phyloP scores from a whole-genome alignment of 2,797 vertebrate species.

The Thripadectes ignobilis region DNA sequence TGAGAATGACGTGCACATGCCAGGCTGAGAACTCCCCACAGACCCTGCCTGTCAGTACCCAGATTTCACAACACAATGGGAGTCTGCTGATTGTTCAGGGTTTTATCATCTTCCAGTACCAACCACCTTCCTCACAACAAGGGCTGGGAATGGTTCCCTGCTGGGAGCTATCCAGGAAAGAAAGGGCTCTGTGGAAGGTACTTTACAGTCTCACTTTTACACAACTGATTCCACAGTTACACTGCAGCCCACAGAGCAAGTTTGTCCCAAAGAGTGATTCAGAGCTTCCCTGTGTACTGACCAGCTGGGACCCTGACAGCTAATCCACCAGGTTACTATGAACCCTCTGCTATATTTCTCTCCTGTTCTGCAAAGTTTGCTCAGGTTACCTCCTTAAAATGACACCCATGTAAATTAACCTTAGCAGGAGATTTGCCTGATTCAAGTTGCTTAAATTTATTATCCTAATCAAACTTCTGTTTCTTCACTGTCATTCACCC shows the following conservation, averaged over 20 bases:
- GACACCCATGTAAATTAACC: not conserved
- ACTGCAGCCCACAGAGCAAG: accelerated
- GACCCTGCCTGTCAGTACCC: not conserved
- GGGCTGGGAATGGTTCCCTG: not conserved
- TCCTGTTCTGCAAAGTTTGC: not conserved
- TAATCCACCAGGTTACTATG: not conserved
- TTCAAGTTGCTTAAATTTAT: not conserved
- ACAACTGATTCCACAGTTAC: not conserved
- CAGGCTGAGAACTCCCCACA: not conserved
- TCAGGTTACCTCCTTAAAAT: not conserved
- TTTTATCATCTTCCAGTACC: not conserved
- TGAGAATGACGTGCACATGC: not conserved
- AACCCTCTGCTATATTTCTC: not conserved
- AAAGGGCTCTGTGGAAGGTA: not conserved
- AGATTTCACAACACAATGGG: not conserved
- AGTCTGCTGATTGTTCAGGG: not conserved
- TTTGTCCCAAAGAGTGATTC: not conserved
- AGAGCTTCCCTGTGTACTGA: not conserved
- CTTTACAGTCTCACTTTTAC: not conserved
- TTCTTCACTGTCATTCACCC: not conserved
- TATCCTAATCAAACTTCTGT: not conserved
- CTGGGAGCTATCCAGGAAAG: not conserved
- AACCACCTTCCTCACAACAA: not conserved
- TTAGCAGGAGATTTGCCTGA: not conserved
- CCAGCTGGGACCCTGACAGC: not conserved